These are phyloP conservation scores for Tonatia bakeri DNA, from an alignment of 2,113 vertebrate species.

Conservation along the genomic window DNA sequence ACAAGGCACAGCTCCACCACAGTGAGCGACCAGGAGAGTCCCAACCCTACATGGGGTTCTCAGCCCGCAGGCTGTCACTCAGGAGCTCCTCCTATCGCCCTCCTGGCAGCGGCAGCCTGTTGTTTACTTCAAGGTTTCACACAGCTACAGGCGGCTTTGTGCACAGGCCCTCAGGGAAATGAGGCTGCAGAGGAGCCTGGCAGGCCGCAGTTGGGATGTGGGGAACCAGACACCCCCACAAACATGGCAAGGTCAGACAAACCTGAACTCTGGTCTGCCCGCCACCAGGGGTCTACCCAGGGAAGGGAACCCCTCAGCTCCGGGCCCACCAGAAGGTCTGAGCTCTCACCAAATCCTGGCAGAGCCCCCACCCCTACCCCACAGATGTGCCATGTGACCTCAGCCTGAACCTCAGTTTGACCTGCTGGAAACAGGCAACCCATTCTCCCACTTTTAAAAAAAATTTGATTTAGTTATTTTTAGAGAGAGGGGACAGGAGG, in stretches of 20 bases:
- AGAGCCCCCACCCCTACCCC: background rate
- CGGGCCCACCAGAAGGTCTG: background rate
- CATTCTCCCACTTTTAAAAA: background rate
- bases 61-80: background rate
- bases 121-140: background rate
- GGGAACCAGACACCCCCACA: background rate
- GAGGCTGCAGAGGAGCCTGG: background rate
- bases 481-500: too few species aligned
- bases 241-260: background rate
- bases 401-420: background rate
- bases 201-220: background rate
- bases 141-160: background rate
- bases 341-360: background rate
- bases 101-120: background rate
- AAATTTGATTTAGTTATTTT: too few species aligned
- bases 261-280: background rate
- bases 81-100: background rate
- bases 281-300: background rate
- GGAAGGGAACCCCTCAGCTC: background rate
- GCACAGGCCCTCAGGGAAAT: accelerated
- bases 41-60: background rate
- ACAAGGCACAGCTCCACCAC: background rate
- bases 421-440: background rate
- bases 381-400: background rate
- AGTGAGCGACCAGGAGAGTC: background rate